Base-by-base conservation (phyloP, 2,888 invertebrate genomes). In the Amphimallon solstitiale region DNA sequence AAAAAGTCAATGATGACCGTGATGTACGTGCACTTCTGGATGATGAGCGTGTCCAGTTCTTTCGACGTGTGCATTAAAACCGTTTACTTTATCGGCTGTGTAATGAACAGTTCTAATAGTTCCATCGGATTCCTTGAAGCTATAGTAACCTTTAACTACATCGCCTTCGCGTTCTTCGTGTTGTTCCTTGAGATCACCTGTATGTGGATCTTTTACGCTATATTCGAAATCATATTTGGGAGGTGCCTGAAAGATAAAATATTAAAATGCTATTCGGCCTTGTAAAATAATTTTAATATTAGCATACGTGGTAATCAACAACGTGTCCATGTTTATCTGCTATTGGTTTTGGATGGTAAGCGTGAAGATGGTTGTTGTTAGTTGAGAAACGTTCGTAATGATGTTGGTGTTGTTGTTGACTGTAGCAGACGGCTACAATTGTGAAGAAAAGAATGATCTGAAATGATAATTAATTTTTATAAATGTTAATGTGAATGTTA, bases 151-250 rank as follows among this genome's bases (percentile, higher is more conserved):
- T 43, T 77, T 77, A 14, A 80, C 80, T 21, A 76, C 67, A 54
- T 81, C 76, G 2, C 81, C 81, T 54, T 81, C 76, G 43, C 80
- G 76, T 62, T 77, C 75, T 69, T 82, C 82, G 52, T 77, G 74
- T 63, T 81, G 81, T 19, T 75, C 74, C 68, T 82, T 80, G 56
- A 75, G 71, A 72, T 82, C 82, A 34, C 78, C 75, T 29, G 80
- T 81, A 56, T 82, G 80, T 4, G 78, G 76, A 68, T 82, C 81
- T 49, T 78, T 73, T 19, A 82, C 81, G 1, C 80, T 80, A 63
- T 82, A 81, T 35, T 78, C 78, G 69, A 78, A 82, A 68, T 78
- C 75, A 70, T 81, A 82, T 65, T 68, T 60, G n/a, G 70, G 70
- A 48, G 66, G 60, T 10, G 63, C 60, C 66, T 68, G 45, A n/a